Evolutionary conservation across 2,888 invertebrate genomes (phyloP), one percentile per base, ranked within the genome.

Genomic region (Glyphotaelius pellucidus): DNA sequence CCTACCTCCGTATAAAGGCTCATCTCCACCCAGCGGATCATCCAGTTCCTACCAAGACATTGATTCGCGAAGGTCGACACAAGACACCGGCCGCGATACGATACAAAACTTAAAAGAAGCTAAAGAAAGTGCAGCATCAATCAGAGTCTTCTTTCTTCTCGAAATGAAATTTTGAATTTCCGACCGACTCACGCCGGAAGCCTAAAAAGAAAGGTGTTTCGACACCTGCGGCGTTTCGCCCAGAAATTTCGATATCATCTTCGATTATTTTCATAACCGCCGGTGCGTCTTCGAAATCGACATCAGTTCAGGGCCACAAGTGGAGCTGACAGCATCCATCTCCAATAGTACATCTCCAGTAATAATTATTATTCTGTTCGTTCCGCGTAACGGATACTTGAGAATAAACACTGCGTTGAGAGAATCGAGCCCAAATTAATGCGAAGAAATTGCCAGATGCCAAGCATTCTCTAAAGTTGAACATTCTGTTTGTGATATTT

Each of bases 61-160:
- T 30, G 86, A 47, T 47, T 35, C 83, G 83, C 32, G 83, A 83
- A 83, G 81, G 81, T 35, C 81, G 81, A 67, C 67, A 67, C 67
- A 25, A 67, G 25, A 25, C 32, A 83, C 32, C 32, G 31, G 32
- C 81, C 81, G 38, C 85, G 85, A 19, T n/a, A 67, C 67, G 25
- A 85, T 25, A 32, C 47, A n/a, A 47, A 30, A 86, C 14, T 42
- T n/a, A 67, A 67, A 67, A 67, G 67, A 25, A 67, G 67, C 25
- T 25, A 19, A 42, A 86, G 86, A 86, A 86, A 86, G 86, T 86
- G 86, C 4, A 42, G 35, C 83, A 25, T n/a, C 86, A 67, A 42
- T n/a, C 38, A 42, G 85, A 31, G 11, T 4, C 38, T 32, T n/a
- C 84, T 25, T n/a, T 67, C 67, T 25, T 35, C n/a, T 38, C 86